A percentile compares a stretch with the other conserved stretches of the same genome.
These are phyloP conservation scores for Corynorhinus townsendii DNA, from an alignment of 2,113 vertebrate species.

Conservation along the genomic window DNA sequence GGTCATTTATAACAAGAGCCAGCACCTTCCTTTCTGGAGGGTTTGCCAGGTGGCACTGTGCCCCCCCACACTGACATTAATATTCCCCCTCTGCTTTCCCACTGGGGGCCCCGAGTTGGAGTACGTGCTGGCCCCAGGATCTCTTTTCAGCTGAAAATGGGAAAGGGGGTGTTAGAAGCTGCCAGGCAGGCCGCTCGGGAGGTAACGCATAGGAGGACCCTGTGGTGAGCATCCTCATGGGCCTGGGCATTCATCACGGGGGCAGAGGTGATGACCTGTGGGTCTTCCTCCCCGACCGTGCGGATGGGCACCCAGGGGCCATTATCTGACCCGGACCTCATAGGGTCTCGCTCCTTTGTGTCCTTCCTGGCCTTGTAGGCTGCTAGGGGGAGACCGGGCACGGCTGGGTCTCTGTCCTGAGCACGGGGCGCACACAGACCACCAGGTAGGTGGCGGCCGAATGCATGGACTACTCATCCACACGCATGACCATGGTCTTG, in stretches of 20 bases:
- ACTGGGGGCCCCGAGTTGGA: accelerated
- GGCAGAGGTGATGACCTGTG: accelerated
- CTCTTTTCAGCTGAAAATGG: neutral
- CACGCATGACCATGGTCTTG: accelerated
- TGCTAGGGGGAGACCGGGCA: neutral
- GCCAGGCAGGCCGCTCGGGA: neutral
- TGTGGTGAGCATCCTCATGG: accelerated
- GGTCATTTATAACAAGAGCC: neutral
- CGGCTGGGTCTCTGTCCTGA: accelerated
- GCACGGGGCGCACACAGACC: accelerated
- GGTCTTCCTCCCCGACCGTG: neutral
- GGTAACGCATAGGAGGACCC: too few relatives aligned
- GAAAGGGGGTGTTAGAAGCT: neutral
- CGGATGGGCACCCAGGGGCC: neutral
- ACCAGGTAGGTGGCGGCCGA: accelerated
- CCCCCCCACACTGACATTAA: accelerated
- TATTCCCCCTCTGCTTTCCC: neutral
- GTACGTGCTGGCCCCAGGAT: neutral
- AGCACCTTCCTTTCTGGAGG: neutral
- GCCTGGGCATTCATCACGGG: accelerated
- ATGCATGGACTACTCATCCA: accelerated
- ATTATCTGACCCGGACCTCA: neutral
- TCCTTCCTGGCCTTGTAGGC: neutral
- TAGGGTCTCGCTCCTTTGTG: neutral
- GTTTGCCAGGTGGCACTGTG: neutral